These are phyloP conservation scores for Acrobasis consociella DNA, from an alignment of 2,888 invertebrate species.

Conservation along the genomic window DNA sequence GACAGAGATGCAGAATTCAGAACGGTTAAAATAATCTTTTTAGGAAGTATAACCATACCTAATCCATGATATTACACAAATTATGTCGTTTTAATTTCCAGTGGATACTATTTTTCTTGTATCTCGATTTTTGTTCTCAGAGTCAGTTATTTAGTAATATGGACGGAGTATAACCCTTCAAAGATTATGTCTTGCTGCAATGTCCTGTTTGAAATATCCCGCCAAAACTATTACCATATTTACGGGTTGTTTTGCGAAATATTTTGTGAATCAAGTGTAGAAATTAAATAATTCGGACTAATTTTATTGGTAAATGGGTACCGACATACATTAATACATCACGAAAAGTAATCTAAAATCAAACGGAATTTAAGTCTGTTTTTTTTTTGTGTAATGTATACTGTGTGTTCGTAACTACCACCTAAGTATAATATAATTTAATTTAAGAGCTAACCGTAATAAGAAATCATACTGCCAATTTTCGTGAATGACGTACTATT, in stretches of 20 bases:
- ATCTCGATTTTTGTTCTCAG: too few relatives aligned
- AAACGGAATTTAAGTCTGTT: background rate
- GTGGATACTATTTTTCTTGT: too few relatives aligned
- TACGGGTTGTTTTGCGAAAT: background rate
- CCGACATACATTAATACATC: background rate
- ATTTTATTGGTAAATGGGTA: conserved; percentile 22
- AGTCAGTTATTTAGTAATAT: too few relatives aligned
- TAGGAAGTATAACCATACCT: too few relatives aligned
- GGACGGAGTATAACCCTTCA: too few relatives aligned
- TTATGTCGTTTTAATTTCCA: too few relatives aligned
- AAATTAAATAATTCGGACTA: conserved; percentile 9
- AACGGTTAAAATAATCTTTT: too few relatives aligned
- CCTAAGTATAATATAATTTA: conserved; percentile 17
- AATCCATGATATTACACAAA: too few relatives aligned
- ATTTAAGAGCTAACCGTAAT: conserved; percentile 5
- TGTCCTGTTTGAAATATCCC: background rate
- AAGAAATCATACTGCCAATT: conserved; percentile 57
- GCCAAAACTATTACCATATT: background rate
- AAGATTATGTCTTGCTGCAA: too few relatives aligned
- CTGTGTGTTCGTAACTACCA: conserved; percentile 12
- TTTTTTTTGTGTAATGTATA: conserved; percentile 3
- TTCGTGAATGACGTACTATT: conserved; percentile 38
- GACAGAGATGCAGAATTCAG: background rate
- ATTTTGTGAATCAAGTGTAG: conserved; percentile 4
- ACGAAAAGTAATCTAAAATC: background rate